Percentiles rank a stretch among this genome's conserved stretches.
Conservation (phyloP, 2,797 vertebrate genomes). For the Pangasius larnaudii region DNA sequence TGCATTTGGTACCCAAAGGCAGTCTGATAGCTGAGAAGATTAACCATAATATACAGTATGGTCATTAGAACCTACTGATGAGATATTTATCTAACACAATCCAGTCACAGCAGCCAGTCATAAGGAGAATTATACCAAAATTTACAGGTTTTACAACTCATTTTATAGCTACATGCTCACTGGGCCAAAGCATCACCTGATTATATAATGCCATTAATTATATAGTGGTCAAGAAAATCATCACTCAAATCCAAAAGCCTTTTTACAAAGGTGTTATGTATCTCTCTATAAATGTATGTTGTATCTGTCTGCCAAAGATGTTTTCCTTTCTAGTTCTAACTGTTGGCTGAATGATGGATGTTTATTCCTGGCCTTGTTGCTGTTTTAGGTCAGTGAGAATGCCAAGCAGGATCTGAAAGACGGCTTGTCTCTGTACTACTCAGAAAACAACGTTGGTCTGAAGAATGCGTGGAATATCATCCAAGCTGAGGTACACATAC, state of each 20-base stretch:
- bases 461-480: conserved; percentile 99
- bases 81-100: conserved; percentile 72
- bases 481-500: conserved; percentile 88
- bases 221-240: background rate
- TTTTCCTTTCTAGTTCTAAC: background rate
- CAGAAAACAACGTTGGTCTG: conserved; percentile 93
- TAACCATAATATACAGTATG: conserved; percentile 63
- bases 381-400: conserved; percentile 88
- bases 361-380: conserved; percentile 19
- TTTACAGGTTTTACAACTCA: background rate
- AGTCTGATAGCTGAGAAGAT: conserved; percentile 61
- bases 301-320: background rate
- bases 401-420: conserved; percentile 94
- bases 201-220: background rate
- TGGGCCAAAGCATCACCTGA: background rate
- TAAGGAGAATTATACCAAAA: conserved; percentile 63
- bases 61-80: conserved; percentile 70
- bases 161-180: conserved; percentile 7
- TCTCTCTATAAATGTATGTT: background rate
- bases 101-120: conserved; percentile 61
- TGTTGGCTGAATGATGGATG: conserved; percentile 3
- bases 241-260: background rate
- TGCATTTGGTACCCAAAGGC: conserved; percentile 60
- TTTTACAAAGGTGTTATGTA: background rate
- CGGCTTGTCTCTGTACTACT: conserved; percentile 92